phyloP scores from a whole-genome alignment of 2,113 vertebrate genomes.

The Rattus rattus region DNA sequence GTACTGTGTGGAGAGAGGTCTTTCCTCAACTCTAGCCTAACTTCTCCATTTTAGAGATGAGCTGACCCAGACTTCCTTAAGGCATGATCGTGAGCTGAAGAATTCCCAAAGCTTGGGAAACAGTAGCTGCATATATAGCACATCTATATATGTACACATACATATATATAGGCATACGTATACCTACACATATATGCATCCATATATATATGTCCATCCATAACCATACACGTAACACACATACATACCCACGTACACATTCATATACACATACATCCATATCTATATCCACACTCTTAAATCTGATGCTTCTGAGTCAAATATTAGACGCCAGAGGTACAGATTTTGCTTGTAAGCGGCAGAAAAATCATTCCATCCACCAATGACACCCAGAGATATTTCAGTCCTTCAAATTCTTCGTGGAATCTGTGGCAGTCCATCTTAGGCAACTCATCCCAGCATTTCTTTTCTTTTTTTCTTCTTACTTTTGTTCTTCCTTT shows the following conservation, averaged over 20 bases:
- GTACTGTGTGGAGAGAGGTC: background rate
- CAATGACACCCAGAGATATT: background rate
- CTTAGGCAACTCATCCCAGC: background rate
- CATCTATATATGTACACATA: too few species aligned
- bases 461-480: background rate
- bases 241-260: too few species aligned
- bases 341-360: background rate
- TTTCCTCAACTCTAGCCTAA: background rate
- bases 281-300: slow-evolving; percentile 33
- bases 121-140: too few species aligned
- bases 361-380: slow-evolving; percentile 36
- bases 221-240: too few species aligned
- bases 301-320: background rate
- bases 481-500: background rate
- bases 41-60: background rate
- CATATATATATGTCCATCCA: too few species aligned
- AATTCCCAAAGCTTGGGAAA: background rate
- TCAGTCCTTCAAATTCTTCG: background rate
- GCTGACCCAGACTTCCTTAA: background rate
- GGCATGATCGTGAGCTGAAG: background rate
- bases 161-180: too few species aligned
- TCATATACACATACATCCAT: too few species aligned
- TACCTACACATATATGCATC: too few species aligned
- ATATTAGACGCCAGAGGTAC: background rate
- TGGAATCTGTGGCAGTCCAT: slow-evolving; percentile 37